A percentile compares a stretch with the other conserved stretches of the same genome.
phyloP scores from a whole-genome alignment of 2,113 vertebrate species.

The Osmerus eperlanus region DNA sequence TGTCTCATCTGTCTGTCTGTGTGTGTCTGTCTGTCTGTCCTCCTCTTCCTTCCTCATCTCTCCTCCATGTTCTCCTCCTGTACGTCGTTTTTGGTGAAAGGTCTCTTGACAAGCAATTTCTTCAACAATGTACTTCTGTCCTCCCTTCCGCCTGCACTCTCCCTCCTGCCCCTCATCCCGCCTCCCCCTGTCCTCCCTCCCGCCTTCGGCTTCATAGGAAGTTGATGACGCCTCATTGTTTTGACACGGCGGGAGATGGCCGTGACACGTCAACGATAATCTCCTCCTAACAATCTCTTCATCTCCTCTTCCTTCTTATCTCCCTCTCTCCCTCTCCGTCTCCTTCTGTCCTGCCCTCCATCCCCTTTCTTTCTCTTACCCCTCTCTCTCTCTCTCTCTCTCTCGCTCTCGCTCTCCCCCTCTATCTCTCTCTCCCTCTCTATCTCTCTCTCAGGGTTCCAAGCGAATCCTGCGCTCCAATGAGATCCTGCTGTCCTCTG shows the following conservation, averaged over 20 bases:
- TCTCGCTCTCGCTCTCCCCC: not conserved
- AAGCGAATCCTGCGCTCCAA: constrained; percentile 91
- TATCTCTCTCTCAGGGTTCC: constrained; percentile 76
- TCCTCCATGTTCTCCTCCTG: too few species aligned
- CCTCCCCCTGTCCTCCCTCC: not conserved
- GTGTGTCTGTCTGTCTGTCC: not conserved
- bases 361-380: not conserved
- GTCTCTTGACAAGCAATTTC: not conserved
- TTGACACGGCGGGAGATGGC: not conserved
- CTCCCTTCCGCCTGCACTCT: not conserved
- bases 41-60: too few species aligned
- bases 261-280: not conserved
- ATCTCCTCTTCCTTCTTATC: not conserved
- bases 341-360: not conserved
- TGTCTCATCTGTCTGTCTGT: too few species aligned
- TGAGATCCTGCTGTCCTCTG: constrained; percentile 83
- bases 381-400: not conserved
- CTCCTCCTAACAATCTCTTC: not conserved
- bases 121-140: not conserved
- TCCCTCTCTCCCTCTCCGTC: not conserved
- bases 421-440: constrained; percentile 7
- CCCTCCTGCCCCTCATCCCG: not conserved
- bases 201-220: not conserved
- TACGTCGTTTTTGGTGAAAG: not conserved
- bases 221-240: not conserved